A percentile compares a stretch with the other conserved stretches of the same genome.
These are phyloP conservation scores for Potamilus streckersoni DNA, from an alignment of 1,140 invertebrate genomes.

Conservation along the genomic window DNA sequence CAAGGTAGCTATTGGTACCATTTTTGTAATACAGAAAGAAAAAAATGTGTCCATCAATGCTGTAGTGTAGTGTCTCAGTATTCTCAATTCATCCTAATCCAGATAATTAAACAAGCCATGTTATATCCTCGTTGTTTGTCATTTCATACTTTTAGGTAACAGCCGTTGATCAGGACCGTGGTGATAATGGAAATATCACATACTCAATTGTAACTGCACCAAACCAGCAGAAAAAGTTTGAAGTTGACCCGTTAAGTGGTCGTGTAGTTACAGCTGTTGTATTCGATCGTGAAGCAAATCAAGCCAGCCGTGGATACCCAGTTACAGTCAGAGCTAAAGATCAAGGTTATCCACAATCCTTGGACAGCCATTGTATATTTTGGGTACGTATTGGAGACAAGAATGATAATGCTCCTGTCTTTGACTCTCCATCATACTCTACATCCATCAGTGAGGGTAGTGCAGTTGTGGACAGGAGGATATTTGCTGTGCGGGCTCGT, in stretches of 20 bases:
- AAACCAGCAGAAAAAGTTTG: slow-evolving; percentile 34
- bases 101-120: too few species aligned
- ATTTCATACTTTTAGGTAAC: slow-evolving; percentile 37
- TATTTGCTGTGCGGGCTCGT: slow-evolving; percentile 34
- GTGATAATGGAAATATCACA: slow-evolving; percentile 42
- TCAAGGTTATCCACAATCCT: slow-evolving; percentile 34
- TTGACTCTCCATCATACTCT: slow-evolving; percentile 81
- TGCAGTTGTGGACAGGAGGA: slow-evolving; percentile 17
- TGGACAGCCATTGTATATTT: slow-evolving; percentile 67
- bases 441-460: slow-evolving; percentile 25
- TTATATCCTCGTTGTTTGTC: background rate
- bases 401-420: slow-evolving; percentile 91
- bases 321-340: slow-evolving; percentile 45
- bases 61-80: too few species aligned
- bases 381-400: slow-evolving; percentile 82
- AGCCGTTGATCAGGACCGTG: slow-evolving; percentile 52
- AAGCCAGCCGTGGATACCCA: slow-evolving; percentile 32
- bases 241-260: slow-evolving; percentile 38
- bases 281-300: slow-evolving; percentile 40
- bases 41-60: too few species aligned
- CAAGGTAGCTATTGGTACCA: too few species aligned
- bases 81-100: too few species aligned
- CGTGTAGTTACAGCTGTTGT: slow-evolving; percentile 31
- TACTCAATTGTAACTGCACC: slow-evolving; percentile 40
- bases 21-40: too few species aligned